These are phyloP conservation scores for Diogma glabrata DNA, from an alignment of 2,888 invertebrate genomes.

Conservation along the genomic window DNA sequence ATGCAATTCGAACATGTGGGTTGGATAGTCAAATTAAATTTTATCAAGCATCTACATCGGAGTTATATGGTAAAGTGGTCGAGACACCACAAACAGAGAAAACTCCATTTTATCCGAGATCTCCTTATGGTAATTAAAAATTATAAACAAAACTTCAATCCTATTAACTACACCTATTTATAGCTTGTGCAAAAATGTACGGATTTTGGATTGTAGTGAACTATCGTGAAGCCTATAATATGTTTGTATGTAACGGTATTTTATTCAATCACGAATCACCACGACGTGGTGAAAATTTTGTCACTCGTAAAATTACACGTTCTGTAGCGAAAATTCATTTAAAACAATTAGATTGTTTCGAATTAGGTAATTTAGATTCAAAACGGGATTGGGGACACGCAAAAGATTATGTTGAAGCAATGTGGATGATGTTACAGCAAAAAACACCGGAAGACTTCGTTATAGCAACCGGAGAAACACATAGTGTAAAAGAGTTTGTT, in stretches of 20 bases:
- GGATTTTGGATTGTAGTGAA: conserved; percentile 95
- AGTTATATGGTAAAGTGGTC: conserved; percentile 84
- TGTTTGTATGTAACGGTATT: conserved; percentile 94
- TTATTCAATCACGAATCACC: conserved; percentile 96
- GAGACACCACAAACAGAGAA: conserved; percentile 90
- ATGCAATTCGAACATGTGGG: conserved; percentile 83
- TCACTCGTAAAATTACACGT: conserved; percentile 94
- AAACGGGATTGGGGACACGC: conserved; percentile 98
- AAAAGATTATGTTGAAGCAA: conserved; percentile 94
- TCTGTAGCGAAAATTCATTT: conserved; percentile 93
- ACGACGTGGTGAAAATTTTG: conserved; percentile 92
- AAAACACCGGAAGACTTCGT: conserved; percentile 90
- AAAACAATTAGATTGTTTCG: conserved; percentile 71
- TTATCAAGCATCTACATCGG: conserved; percentile 94
- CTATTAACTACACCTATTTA: conserved; percentile 8
- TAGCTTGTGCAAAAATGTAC: conserved; percentile 91
- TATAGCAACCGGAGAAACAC: conserved; percentile 89
- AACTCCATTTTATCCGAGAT: conserved; percentile 92
- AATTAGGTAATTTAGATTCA: conserved; percentile 90
- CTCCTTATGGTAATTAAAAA: conserved; percentile 73
- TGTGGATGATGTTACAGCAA: conserved; percentile 99
- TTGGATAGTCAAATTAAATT: conserved; percentile 70
- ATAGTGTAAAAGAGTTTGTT: conserved; percentile 94
- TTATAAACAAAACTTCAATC: conserved; percentile 1
- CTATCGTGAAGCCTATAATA: conserved; percentile 88